Evolutionary conservation across 2,888 invertebrate species (phyloP).

Genomic region (Dynastes hyllus): DNA sequence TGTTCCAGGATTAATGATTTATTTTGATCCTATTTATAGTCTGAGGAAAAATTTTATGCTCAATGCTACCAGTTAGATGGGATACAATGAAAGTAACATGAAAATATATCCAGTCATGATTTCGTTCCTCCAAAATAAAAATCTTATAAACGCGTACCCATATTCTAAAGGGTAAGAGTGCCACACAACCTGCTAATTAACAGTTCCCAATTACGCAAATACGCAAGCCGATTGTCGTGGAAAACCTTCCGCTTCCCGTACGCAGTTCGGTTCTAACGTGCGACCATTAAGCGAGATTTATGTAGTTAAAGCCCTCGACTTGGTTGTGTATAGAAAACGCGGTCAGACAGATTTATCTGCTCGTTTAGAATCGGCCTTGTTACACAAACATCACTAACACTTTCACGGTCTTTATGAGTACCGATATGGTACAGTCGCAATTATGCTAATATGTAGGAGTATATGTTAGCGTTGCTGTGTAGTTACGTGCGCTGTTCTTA

Average conservation of each 20-base stretch:
- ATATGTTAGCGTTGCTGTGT: not conserved
- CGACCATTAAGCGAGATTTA: constrained; percentile 23
- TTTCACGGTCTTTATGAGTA: constrained; percentile 25
- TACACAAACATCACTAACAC: constrained; percentile 37
- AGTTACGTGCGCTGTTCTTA: not conserved
- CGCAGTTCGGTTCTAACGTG: not conserved
- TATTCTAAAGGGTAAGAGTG: no score
- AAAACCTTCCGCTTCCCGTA: not conserved
- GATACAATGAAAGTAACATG: no score
- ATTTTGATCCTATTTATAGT: no score
- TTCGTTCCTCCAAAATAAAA: not conserved
- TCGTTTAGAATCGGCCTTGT: constrained; percentile 36
- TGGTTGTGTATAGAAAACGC: constrained; percentile 23
- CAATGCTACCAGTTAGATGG: no score
- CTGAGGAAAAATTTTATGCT: no score
- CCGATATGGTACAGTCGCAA: constrained; percentile 8
- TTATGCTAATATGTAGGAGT: not conserved
- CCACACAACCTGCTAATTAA: not conserved
- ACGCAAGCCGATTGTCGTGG: not conserved
- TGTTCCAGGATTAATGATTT: no score
- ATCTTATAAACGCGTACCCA: not conserved
- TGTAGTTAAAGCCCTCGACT: constrained; percentile 23
- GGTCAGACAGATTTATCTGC: constrained; percentile 29
- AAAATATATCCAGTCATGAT: not conserved
- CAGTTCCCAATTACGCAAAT: not conserved